Conservation (phyloP, 2,888 invertebrate genomes). For the Drosophila koepferae region DNA sequence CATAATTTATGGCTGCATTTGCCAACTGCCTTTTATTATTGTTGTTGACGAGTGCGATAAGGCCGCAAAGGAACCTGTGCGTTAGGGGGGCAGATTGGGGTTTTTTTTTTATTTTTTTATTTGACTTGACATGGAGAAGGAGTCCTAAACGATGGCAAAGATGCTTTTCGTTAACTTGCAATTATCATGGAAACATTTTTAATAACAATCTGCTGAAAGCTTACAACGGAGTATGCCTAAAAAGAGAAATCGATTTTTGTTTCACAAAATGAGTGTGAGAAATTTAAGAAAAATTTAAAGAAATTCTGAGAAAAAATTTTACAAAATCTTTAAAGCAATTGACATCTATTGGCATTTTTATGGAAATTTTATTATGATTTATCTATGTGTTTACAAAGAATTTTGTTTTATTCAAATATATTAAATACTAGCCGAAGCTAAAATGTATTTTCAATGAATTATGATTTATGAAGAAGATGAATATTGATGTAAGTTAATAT, state of each 20-base stretch:
- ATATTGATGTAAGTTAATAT: too few species aligned
- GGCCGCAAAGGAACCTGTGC: neutral
- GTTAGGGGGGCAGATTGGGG: neutral
- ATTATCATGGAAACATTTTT: conserved; percentile 56
- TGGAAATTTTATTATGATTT: neutral
- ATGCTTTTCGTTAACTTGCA: conserved; percentile 48
- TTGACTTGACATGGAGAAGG: neutral
- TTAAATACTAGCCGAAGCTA: neutral
- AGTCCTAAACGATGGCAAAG: conserved; percentile 4
- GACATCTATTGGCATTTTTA: neutral
- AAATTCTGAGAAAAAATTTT: neutral
- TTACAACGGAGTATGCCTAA: neutral
- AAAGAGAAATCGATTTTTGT: neutral
- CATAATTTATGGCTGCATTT: conserved; percentile 75
- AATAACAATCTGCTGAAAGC: conserved; percentile 43
- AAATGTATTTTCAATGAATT: too few species aligned
- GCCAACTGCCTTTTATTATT: conserved; percentile 47
- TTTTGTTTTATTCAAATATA: neutral
- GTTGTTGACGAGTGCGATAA: conserved; percentile 39
- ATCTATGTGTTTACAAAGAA: neutral
- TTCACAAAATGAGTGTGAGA: too few species aligned
- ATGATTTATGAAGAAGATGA: too few species aligned
- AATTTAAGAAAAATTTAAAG: neutral
- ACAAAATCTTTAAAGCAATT: neutral
- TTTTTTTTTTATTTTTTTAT: neutral